Conservation (phyloP, 2,888 invertebrate genomes). For the Cantharis nigra region DNA sequence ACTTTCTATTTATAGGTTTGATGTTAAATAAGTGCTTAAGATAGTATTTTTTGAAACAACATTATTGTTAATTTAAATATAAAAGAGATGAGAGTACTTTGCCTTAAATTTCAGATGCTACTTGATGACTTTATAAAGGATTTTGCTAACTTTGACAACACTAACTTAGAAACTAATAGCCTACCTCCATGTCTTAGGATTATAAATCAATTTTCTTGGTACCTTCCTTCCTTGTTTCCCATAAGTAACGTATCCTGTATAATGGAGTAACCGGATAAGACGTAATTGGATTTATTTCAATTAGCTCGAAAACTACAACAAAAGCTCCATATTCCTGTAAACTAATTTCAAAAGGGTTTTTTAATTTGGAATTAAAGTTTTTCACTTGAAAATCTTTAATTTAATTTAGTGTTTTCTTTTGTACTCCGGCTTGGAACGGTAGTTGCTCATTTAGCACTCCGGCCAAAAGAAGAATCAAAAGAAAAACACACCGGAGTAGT, state of each 20-base stretch:
- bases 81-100: neutral
- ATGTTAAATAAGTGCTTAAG: neutral
- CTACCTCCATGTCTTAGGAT: conserved; percentile 34
- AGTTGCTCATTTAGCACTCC: neutral
- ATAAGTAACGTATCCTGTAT: conserved; percentile 36
- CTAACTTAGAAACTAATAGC: conserved; percentile 27
- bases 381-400: neutral
- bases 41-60: neutral
- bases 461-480: neutral
- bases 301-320: conserved; percentile 30
- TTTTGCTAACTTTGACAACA: conserved; percentile 27
- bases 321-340: conserved; percentile 12
- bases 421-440: neutral
- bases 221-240: conserved; percentile 35
- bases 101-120: conserved; percentile 17
- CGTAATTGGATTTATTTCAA: conserved; percentile 43
- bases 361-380: neutral
- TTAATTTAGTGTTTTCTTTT: neutral
- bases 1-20: neutral
- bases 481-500: neutral
- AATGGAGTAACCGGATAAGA: conserved; percentile 43
- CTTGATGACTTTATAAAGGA: conserved; percentile 26
- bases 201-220: conserved; percentile 44
- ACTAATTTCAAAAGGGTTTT: conserved; percentile 13
- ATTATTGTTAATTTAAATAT: neutral